Base-by-base conservation (phyloP, 2,113 vertebrate genomes). In the Chlamydotis undulata region DNA sequence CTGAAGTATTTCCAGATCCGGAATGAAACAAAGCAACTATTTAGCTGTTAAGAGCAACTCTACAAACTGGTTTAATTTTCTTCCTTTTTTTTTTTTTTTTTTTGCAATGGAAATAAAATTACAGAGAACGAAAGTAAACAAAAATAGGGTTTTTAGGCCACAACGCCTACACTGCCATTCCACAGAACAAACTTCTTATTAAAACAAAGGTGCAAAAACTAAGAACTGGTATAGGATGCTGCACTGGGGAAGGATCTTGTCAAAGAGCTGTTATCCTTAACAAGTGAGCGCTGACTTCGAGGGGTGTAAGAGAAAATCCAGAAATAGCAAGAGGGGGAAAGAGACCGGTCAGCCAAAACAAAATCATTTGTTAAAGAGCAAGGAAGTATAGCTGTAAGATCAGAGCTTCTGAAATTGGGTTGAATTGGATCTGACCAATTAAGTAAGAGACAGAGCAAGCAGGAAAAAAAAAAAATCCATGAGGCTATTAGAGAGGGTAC, bases 21-120 rank as follows among this genome's bases (percentile, higher is more conserved):
- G 64, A 93, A 92, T 22, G 23, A 93, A 96, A 93, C 70, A 95
- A 91, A 91, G 53, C 74, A 76, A 83, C 57, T 29, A 57, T 59
- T 76, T 83, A 81, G 50, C 37, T 80, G 28, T 59, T 76, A 45
- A 69, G 29, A 84, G 25, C 61, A 81, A 85, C n/a, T 13, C 52
- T 57, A 73, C 53, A 80, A 70, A 61, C 13, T 53, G n/a, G 35
- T 78, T 69, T 52, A 47, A 57, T 37, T 73, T 73, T 33, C 35
- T 61, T 53, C 14, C 59, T 28, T 56, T 11, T 39, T 37, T 37
- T 37, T 37, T 37, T 37, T 64, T 35, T 45, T 33, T 39, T 68
- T 64, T 65, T 59, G 4, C 13, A 63, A 49, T 12, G 22, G 65
- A 91, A 94, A 91, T 78, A 75, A 73, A 89, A 74, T 35, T 53